Evolutionary conservation across 2,888 invertebrate species (phyloP).

Genomic region (Stegophylla sp.): DNA sequence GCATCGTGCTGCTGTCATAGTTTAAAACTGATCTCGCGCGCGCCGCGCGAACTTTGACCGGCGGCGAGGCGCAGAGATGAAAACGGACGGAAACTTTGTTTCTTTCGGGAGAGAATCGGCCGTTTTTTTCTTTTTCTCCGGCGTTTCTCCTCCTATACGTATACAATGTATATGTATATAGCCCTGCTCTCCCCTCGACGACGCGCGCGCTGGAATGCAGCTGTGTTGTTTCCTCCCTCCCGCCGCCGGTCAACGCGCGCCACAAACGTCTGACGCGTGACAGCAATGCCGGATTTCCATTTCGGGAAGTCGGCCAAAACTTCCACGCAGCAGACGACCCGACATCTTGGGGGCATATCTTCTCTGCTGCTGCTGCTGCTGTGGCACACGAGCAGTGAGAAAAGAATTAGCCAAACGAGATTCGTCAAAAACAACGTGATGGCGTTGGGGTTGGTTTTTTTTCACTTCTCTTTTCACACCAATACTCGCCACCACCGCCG

Average conservation of each 20-base stretch:
- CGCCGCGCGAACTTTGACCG: conserved; percentile 39
- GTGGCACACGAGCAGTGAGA: neutral
- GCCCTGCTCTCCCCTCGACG: neutral
- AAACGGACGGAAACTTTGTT: conserved; percentile 46
- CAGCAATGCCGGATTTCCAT: conserved; percentile 52
- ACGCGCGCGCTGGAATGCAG: conserved; percentile 34
- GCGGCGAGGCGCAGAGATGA: too few species aligned
- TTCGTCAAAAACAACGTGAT: conserved; percentile 39
- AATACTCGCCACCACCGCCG: too few species aligned
- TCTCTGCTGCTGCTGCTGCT: too few species aligned
- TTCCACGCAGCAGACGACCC: neutral
- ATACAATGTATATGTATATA: too few species aligned
- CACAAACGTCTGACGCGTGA: conserved; percentile 49
- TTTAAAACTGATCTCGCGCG: conserved; percentile 9
- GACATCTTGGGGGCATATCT: neutral
- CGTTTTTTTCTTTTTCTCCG: too few species aligned
- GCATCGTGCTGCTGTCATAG: neutral
- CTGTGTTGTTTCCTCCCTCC: conserved; percentile 43
- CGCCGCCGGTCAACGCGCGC: too few species aligned
- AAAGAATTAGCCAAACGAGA: conserved; percentile 51
- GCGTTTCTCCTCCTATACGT: too few species aligned
- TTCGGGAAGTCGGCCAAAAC: conserved; percentile 52
- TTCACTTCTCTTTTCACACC: neutral
- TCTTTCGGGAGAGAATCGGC: neutral
- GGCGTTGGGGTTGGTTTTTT: neutral